These are phyloP conservation scores for Drosophila borealis DNA, from an alignment of 2,888 invertebrate species.

Conservation along the genomic window DNA sequence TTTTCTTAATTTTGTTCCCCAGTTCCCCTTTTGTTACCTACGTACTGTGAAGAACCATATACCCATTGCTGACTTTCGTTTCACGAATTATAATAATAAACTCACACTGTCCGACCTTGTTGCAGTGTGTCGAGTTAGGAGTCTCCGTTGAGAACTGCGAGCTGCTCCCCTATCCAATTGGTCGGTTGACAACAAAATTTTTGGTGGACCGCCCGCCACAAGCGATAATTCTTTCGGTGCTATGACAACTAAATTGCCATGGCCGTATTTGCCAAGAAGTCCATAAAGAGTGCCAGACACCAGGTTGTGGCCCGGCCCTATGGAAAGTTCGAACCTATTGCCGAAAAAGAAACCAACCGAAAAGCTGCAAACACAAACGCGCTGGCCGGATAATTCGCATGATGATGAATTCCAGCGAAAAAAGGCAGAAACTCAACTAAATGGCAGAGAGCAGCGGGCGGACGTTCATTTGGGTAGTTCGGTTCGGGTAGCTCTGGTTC, in stretches of 20 bases:
- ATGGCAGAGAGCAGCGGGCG: constrained; percentile 40
- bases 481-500: constrained; percentile 14
- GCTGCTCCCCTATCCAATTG: constrained; percentile 56
- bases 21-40: neutral
- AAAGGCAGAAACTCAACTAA: constrained; percentile 63
- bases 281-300: constrained; percentile 33
- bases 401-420: constrained; percentile 81
- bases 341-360: constrained; percentile 43
- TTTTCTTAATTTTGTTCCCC: too few species aligned
- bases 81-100: constrained; percentile 60
- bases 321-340: constrained; percentile 51
- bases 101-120: constrained; percentile 67
- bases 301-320: constrained; percentile 24
- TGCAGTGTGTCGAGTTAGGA: constrained; percentile 15
- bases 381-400: constrained; percentile 69
- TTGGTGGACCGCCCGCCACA: constrained; percentile 81
- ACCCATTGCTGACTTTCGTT: constrained; percentile 23
- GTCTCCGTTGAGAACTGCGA: constrained; percentile 12
- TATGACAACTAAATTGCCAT: constrained; percentile 84
- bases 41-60: constrained; percentile 20
- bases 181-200: constrained; percentile 84
- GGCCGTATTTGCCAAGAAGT: constrained; percentile 70
- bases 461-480: constrained; percentile 8
- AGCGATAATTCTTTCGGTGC: constrained; percentile 83
- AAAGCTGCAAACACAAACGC: constrained; percentile 21